phyloP scores from a whole-genome alignment of 2,888 invertebrate species.

The Synergus laeviventris region DNA sequence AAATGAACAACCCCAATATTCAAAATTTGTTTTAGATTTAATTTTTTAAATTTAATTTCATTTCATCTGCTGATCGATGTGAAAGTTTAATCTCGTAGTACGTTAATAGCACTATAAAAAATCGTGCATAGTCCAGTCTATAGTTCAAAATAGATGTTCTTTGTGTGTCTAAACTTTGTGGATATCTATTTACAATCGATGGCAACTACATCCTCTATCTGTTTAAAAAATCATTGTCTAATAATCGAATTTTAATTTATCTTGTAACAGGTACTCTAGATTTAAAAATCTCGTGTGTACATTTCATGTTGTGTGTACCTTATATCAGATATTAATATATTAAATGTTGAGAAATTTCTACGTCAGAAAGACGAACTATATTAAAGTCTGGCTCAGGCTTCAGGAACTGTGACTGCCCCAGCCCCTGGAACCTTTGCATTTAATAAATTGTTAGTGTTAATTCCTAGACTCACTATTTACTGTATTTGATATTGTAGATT shows the following conservation, averaged over 20 bases:
- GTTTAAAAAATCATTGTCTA: constrained; percentile 20
- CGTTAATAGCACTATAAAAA: neutral
- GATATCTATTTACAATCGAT: constrained; percentile 27
- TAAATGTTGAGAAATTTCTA: constrained; percentile 24
- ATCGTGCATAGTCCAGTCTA: constrained; percentile 5
- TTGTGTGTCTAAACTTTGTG: constrained; percentile 19
- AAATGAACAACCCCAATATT: too few species aligned
- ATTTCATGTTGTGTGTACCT: constrained; percentile 24
- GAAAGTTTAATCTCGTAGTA: constrained; percentile 11
- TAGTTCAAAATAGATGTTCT: constrained; percentile 21
- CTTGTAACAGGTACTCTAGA: neutral
- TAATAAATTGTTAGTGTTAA: constrained; percentile 37
- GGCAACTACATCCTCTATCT: constrained; percentile 2
- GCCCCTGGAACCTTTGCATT: constrained; percentile 56
- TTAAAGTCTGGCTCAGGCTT: constrained; percentile 42
- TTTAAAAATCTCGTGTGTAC: constrained; percentile 12
- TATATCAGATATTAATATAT: constrained; percentile 26
- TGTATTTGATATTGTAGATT: constrained; percentile 44
- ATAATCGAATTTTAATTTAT: constrained; percentile 23
- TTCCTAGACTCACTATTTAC: constrained; percentile 40
- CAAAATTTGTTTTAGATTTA: too few species aligned
- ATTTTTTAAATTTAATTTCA: too few species aligned
- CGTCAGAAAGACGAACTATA: constrained; percentile 6
- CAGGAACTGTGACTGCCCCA: constrained; percentile 69
- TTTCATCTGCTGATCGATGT: neutral